Base-by-base conservation (phyloP, 2,113 vertebrate species). In the Bufo gargarizans region DNA sequence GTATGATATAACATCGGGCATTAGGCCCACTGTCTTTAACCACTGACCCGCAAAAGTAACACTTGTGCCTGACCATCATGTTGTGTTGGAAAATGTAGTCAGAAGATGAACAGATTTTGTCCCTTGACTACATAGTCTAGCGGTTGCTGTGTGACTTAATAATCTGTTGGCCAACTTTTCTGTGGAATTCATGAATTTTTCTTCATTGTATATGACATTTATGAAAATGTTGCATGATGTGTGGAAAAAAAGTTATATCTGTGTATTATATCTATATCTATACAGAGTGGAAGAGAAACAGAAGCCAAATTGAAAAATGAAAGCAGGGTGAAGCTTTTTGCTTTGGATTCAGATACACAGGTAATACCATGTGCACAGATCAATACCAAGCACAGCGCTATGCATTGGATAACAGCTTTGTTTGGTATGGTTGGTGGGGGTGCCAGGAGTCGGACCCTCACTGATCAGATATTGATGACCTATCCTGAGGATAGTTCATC, bases 291-390 rank as follows among this genome's bases (percentile, higher is more conserved):
- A 85, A 96, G 97, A 94, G 98, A 99, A 91, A 96, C 97, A 72
- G 98, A 99, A 93, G 96, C 95, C 3, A 97, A 97, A 91, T 94
- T 99, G 93, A 97, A 96, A 92, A 99, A 92, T 88, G 98, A 99
- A 92, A 97, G 95, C 90, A 95, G 98, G 89, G 91, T 99, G 87
- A 99, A 98, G 91, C 97, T 99, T 83, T 99, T 99, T 94, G 95
- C 95, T 50, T 93, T 99, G 94, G 98, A 99, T 90, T 96, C 98
- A 63, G 98, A 99, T 93, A 96, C 97, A 77, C 98, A 99, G 97
- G 98, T 99, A 94, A 76, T 76, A 50, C 72, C 43, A 76, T 49
- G 19, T 49, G 4, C 20, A 45, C 69, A 58, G 13, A 58, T 3
- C 56, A 13, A 2, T 53, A 9, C 53, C 53, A 6, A 53, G 9